Percentiles rank a stretch among this genome's conserved stretches.
Evolutionary conservation across 2,113 vertebrate genomes (phyloP).

Genomic region (Vulpes lagopus): DNA sequence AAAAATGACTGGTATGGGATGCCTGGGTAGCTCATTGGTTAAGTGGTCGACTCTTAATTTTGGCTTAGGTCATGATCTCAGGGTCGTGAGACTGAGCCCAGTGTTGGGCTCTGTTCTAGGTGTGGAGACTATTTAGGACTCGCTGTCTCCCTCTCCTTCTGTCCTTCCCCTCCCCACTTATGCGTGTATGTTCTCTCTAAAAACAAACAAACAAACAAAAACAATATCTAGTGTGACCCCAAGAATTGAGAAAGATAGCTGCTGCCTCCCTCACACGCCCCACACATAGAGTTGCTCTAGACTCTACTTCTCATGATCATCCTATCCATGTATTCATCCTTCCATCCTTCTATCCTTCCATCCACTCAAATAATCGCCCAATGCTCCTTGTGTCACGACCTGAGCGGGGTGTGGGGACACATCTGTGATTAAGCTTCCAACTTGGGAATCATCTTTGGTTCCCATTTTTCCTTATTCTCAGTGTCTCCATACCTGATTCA

Average conservation of each 20-base stretch:
- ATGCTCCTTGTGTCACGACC: neutral
- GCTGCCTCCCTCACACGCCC: rapidly evolving
- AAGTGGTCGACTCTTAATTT: rapidly evolving
- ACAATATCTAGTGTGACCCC: neutral
- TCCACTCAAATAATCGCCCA: too few species aligned
- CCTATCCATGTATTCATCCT: neutral
- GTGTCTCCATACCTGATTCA: rapidly evolving
- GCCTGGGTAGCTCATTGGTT: neutral
- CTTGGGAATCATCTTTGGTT: neutral
- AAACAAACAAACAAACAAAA: too few species aligned
- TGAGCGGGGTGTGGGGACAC: neutral
- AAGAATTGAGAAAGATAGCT: neutral
- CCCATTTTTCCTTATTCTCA: neutral
- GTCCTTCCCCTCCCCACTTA: neutral
- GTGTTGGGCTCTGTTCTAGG: neutral
- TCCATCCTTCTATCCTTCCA: neutral
- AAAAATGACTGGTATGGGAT: neutral
- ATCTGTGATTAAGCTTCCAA: neutral
- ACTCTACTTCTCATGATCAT: neutral
- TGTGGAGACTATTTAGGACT: neutral
- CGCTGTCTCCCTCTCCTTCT: neutral
- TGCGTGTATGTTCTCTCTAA: neutral
- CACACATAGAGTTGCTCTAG: neutral
- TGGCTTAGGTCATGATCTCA: neutral
- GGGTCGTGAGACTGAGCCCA: neutral